phyloP scores from a whole-genome alignment of 2,113 vertebrate genomes.

The Serinus canaria region DNA sequence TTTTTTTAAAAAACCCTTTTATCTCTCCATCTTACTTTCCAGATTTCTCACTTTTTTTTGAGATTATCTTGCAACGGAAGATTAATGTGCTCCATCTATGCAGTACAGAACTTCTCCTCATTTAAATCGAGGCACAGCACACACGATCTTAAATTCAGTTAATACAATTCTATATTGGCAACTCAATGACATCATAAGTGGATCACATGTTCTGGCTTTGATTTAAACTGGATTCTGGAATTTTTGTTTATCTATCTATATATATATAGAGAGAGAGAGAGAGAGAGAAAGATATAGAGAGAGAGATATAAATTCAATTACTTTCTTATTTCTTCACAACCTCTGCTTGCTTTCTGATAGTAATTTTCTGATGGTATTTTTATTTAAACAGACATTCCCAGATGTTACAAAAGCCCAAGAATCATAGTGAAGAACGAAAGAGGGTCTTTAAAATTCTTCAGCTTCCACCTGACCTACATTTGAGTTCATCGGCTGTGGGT shows the following conservation, averaged over 20 bases:
- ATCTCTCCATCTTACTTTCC: neutral
- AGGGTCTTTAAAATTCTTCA: constrained; percentile 16
- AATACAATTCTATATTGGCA: neutral
- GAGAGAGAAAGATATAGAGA: too few species aligned
- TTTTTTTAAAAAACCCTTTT: neutral
- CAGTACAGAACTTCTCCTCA: neutral
- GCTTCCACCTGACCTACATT: constrained; percentile 43
- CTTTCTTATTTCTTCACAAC: neutral
- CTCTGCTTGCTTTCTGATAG: neutral
- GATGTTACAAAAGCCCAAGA: neutral
- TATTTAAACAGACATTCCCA: neutral
- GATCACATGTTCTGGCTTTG: neutral
- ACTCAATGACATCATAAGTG: neutral
- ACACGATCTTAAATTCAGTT: neutral
- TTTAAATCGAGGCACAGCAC: neutral
- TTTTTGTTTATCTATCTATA: neutral
- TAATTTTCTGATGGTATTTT: neutral
- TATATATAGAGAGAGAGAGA: too few species aligned
- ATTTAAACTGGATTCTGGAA: neutral
- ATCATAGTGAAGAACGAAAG: neutral
- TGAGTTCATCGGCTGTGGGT: neutral
- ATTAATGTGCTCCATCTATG: neutral
- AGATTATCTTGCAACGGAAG: neutral
- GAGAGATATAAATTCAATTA: neutral
- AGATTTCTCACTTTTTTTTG: neutral